Conservation (phyloP, 2,888 invertebrate species). For the Thysanoteuthis rhombus region DNA sequence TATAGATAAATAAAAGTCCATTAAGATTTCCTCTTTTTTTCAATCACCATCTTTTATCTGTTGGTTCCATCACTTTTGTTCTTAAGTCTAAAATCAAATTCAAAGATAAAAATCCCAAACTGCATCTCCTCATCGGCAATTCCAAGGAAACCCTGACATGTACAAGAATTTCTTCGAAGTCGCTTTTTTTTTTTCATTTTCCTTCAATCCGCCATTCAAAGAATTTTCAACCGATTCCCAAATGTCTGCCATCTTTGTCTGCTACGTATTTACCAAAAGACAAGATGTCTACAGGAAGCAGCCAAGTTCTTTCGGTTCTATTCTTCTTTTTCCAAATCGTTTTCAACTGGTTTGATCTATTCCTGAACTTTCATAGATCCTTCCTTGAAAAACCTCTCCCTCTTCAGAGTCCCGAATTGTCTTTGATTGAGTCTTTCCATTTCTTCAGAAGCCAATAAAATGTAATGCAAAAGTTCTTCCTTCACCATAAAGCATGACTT, state of each 20-base stretch:
- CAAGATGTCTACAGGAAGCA: not conserved
- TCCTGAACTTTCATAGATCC: not conserved
- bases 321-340: not conserved
- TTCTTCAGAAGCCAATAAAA: not conserved
- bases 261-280: not conserved
- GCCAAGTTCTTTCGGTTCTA: not conserved
- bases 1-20: too few species aligned
- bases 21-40: not conserved
- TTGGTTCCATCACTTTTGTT: not conserved
- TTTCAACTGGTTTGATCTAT: not conserved
- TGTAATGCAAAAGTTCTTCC: not conserved
- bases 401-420: not conserved
- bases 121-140: not conserved
- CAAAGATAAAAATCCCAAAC: not conserved
- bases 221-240: not conserved
- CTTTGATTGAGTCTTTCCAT: not conserved
- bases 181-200: not conserved
- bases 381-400: not conserved
- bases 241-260: not conserved
- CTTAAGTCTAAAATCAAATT: not conserved
- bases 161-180: not conserved
- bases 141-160: not conserved
- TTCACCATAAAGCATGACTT: not conserved
- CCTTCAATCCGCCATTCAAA: not conserved
- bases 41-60: not conserved